These are phyloP conservation scores for Acanthosepion lycidas DNA, from an alignment of 2,888 invertebrate genomes.

Conservation along the genomic window DNA sequence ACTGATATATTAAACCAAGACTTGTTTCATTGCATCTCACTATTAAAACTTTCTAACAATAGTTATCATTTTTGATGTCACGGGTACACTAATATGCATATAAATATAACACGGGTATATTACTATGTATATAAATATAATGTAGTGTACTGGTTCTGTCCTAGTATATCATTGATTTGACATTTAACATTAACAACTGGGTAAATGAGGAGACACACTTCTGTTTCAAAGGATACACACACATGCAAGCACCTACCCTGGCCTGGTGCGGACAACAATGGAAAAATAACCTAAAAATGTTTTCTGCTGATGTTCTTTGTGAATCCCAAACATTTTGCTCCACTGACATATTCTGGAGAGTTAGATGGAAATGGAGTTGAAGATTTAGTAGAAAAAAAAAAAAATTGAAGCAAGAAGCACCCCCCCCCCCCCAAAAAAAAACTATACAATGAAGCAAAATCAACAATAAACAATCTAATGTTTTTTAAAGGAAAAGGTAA, in stretches of 20 bases:
- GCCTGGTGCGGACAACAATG: background rate
- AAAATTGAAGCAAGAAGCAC: background rate
- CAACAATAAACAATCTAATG: background rate
- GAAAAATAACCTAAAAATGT: background rate
- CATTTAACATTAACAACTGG: constrained; percentile 7
- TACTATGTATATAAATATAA: background rate
- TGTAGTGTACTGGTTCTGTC: background rate
- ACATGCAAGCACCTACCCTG: background rate
- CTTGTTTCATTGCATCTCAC: no score
- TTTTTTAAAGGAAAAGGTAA: background rate
- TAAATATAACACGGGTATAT: no score
- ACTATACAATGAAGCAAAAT: background rate
- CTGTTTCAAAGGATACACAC: background rate
- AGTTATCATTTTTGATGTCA: no score
- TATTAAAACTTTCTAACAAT: no score
- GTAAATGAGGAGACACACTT: constrained; percentile 20
- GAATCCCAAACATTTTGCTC: constrained; percentile 1
- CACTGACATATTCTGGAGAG: background rate
- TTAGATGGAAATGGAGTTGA: background rate
- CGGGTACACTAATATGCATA: no score
- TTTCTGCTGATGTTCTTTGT: background rate
- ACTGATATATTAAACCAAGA: no score
- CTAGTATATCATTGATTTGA: constrained; percentile 22
- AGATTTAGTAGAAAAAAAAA: background rate
- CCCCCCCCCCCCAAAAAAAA: no score